phyloP scores from a whole-genome alignment of 2,113 vertebrate genomes.

The Malaclemys terrapin region DNA sequence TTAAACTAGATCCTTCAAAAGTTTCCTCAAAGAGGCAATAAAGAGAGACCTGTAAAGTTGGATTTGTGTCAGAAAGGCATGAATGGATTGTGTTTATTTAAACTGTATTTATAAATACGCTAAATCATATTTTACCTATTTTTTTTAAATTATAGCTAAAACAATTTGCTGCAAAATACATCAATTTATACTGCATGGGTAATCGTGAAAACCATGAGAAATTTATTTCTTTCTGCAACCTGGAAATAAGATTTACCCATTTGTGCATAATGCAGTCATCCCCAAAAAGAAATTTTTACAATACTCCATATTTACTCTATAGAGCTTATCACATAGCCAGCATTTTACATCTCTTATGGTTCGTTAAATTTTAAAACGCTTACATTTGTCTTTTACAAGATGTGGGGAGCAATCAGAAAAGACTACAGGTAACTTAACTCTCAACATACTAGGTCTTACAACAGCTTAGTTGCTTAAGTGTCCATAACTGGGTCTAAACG shows the following conservation, averaged over 20 bases:
- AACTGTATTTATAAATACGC: not conserved
- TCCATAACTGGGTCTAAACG: not conserved
- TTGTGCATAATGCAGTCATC: slow-evolving; percentile 49
- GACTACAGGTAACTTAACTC: not conserved
- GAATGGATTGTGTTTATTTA: slow-evolving; percentile 56
- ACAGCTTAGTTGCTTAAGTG: not conserved
- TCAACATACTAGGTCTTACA: not conserved
- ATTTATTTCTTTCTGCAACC: slow-evolving; percentile 71
- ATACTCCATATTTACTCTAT: slow-evolving; percentile 25
- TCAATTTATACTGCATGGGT: not conserved
- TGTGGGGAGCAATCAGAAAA: not conserved
- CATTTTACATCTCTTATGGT: not conserved
- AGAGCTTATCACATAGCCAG: slow-evolving; percentile 35
- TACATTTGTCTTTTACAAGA: not conserved
- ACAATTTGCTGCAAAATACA: slow-evolving; percentile 49
- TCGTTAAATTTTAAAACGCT: not conserved
- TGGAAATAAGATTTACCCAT: slow-evolving; percentile 53
- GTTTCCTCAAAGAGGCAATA: not conserved
- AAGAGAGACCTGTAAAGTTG: not conserved
- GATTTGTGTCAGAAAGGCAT: slow-evolving; percentile 50
- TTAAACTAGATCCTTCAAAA: not conserved
- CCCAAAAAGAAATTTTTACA: slow-evolving; percentile 47
- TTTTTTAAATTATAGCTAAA: slow-evolving; percentile 31
- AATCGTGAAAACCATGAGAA: slow-evolving; percentile 61
- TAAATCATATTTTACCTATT: not conserved